Evolutionary conservation across 2,888 invertebrate species (phyloP).

Genomic region (Calephelis perditalis): DNA sequence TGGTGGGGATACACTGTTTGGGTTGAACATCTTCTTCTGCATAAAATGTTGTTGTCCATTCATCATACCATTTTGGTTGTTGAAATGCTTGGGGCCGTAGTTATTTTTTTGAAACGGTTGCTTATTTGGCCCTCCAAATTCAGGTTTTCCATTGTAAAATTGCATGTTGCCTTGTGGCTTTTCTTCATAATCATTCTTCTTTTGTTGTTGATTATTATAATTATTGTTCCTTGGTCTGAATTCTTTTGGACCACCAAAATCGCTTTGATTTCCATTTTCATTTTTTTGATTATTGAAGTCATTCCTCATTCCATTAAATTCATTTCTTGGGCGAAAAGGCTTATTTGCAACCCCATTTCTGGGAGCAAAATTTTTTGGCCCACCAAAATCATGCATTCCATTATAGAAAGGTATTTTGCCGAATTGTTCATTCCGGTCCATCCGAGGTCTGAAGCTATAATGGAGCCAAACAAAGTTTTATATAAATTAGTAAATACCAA

Average conservation of each 20-base stretch:
- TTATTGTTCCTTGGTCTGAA: constrained; percentile 58
- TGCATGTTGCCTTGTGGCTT: constrained; percentile 61
- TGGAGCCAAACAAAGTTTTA: constrained; percentile 18
- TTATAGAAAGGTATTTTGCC: constrained; percentile 75
- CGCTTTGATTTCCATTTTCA: constrained; percentile 60
- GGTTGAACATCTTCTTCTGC: constrained; percentile 57
- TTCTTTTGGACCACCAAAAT: constrained; percentile 71
- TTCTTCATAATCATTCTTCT: constrained; percentile 61
- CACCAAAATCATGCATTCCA: constrained; percentile 67
- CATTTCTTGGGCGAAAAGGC: constrained; percentile 69
- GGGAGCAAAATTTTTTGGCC: constrained; percentile 70
- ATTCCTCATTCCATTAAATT: constrained; percentile 68
- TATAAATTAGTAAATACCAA: no score
- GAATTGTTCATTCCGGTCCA: constrained; percentile 82
- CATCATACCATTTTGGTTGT: constrained; percentile 46
- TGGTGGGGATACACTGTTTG: constrained; percentile 50
- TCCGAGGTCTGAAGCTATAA: constrained; percentile 77
- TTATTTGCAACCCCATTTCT: constrained; percentile 62
- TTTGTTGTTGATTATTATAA: constrained; percentile 60
- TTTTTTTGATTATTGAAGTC: constrained; percentile 58
- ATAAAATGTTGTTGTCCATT: constrained; percentile 54
- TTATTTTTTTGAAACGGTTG: constrained; percentile 59
- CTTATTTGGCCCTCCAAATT: constrained; percentile 71
- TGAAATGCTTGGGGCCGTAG: constrained; percentile 60
- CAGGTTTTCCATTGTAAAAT: constrained; percentile 64